Evolutionary conservation across 2,797 vertebrate species (phyloP), one percentile per base, ranked within the genome.

Genomic region (Columba guinea): DNA sequence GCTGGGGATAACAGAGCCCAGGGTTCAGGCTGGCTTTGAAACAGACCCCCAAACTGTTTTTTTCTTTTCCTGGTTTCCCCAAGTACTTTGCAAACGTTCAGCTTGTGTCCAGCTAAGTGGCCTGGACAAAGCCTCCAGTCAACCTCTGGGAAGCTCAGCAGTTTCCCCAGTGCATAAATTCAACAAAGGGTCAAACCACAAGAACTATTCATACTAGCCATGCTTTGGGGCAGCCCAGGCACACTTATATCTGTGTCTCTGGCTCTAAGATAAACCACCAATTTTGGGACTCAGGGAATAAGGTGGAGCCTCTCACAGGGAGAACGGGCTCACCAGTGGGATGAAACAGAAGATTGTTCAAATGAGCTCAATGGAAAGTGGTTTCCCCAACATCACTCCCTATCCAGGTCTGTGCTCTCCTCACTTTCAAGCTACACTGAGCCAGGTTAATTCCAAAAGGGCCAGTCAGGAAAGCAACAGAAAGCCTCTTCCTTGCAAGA

Each of bases 281-380:
- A 13, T 39, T 77, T 87, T 76, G 83, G 58, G 64, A 34, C 71
- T 91, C 68, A 62, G 51, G 34, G 49, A 93, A 85, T 14, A 10
- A 84, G 17, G 44, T 32, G 23, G 24, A 89, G 22, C 23, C 28
- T 86, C 34, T 84, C n/a, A 52, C 13, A 5, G 6, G 10, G 53
- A 15, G 34, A 82, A 84, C 0, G 0, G 39, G 52, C 30, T 87
- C 2, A 0, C 20, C 28, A 69, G 13, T 48, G 35, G 32, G 49
- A 89, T 56, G 15, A 90, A 95, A 85, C 15, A 51, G 32, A 79
- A 16, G 11, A 63, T 0, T 55, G 49, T 17, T 28, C 52, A 59
- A 78, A 60, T 7, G 1, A 82, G 32, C 27, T 74, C 20, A 48
- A 3, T 11, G 30, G 15, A 28, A 90, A 76, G 41, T 24, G 23